Evolutionary conservation across 2,797 vertebrate genomes (phyloP), one percentile per base, ranked within the genome.

Genomic region (Spinibarbus caldwelli): DNA sequence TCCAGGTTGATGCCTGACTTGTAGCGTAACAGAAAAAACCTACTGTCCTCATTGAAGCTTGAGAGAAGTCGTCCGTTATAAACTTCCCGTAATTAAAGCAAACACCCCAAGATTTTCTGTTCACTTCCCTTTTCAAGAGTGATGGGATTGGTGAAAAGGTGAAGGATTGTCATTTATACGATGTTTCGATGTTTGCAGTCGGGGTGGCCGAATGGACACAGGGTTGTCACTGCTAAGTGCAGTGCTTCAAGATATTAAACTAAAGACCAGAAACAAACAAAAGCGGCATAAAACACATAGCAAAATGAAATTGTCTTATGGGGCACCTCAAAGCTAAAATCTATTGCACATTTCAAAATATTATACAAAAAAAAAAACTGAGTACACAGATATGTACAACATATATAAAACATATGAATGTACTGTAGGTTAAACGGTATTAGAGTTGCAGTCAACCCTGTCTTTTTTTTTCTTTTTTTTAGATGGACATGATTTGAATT

Each of bases 331-430:
- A 95, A 94, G 89, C 95, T 96, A 95, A 45, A 93, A 94, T 95
- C 95, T 96, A 97, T 97, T 97, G 96, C 96, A 97, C 96, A 92
- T 96, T 95, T 95, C 92, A 96, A 89, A 86, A 96, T 93, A 92
- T 94, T 93, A 95, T 93, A 95, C 91, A 92, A 92, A 92, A 85
- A 92, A 92, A 85, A 80, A 36, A 76, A 52, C 52, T 15, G 38
- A 80, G 43, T 85, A 93, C 93, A 88, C 91, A 90, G 88, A 94
- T 90, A 90, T 90, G 59, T 88, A 88, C 92, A 95, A 88, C 87
- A 93, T 90, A 92, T 92, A 93, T 90, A 93, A 85, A 94, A 90
- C 94, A 92, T 93, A 94, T 84, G 85, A 87, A 88, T 86, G 81
- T 78, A 89, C 80, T 85, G 82, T 68, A 41, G 83, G 82, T 77